Conservation (phyloP, 2,113 vertebrate genomes). For the Chionomys nivalis region DNA sequence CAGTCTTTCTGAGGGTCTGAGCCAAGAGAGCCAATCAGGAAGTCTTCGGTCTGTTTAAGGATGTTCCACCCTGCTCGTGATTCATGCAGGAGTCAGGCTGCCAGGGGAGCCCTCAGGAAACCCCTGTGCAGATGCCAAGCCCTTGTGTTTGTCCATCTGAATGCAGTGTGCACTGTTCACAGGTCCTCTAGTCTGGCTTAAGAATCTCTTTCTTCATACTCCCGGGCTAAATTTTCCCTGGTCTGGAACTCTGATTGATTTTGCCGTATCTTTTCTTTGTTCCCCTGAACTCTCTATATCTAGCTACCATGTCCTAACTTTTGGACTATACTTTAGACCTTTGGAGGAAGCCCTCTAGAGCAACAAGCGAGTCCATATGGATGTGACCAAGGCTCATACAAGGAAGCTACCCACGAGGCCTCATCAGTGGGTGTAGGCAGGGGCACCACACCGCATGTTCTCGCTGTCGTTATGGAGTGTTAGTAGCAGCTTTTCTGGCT, state of each 20-base stretch:
- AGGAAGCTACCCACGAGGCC: neutral
- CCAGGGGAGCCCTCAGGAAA: neutral
- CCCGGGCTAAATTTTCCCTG: neutral
- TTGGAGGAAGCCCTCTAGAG: neutral
- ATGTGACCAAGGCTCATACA: accelerated
- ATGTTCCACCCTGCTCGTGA: neutral
- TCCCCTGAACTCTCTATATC: neutral
- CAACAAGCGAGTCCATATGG: neutral
- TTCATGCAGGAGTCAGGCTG: neutral
- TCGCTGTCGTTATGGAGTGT: neutral
- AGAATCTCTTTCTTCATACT: neutral
- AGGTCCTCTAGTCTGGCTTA: neutral
- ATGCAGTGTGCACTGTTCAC: neutral
- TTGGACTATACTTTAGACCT: neutral
- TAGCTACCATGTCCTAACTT: neutral
- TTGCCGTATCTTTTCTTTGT: neutral
- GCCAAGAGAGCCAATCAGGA: constrained; percentile 10
- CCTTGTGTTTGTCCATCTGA: neutral
- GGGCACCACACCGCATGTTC: neutral
- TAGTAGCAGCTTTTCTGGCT: neutral
- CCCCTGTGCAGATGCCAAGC: neutral
- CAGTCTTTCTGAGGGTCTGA: neutral
- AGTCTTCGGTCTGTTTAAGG: constrained; percentile 23
- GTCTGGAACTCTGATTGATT: neutral
- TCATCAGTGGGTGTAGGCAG: neutral